phyloP scores from a whole-genome alignment of 64 coral and sea anemone species.

The Catalaphyllia jardinei region DNA sequence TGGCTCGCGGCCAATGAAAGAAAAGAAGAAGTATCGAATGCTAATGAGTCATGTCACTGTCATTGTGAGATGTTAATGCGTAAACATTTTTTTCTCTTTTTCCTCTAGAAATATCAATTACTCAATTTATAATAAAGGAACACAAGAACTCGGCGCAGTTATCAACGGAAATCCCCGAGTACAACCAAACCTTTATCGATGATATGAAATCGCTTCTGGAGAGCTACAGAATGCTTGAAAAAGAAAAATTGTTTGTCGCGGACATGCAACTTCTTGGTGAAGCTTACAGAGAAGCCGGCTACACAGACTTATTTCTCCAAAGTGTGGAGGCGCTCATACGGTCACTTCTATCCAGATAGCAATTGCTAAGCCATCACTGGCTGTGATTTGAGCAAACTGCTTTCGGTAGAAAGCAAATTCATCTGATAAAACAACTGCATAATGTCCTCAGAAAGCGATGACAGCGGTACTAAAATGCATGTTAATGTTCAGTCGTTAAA shows the following conservation, averaged over 20 bases:
- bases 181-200: constrained; percentile 47
- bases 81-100: neutral
- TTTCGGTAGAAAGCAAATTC: too few relatives aligned
- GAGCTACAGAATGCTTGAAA: constrained; percentile 59
- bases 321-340: constrained; percentile 53
- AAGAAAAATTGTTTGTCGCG: constrained; percentile 49
- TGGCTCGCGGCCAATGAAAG: too few relatives aligned
- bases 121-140: constrained; percentile 61
- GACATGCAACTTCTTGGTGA: constrained; percentile 74
- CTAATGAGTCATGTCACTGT: too few relatives aligned
- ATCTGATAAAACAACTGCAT: too few relatives aligned
- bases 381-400: neutral
- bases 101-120: constrained; percentile 72
- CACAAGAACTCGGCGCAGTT: constrained; percentile 46
- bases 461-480: too few relatives aligned
- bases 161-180: constrained; percentile 55
- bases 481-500: too few relatives aligned
- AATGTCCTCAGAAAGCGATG: too few relatives aligned
- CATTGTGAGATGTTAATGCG: neutral
- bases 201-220: constrained; percentile 70
- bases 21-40: too few relatives aligned
- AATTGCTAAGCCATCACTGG: neutral
- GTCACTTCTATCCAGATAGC: constrained; percentile 20
- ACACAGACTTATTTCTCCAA: constrained; percentile 73
- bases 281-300: constrained; percentile 68